These are phyloP conservation scores for Drosophila kikkawai DNA, from an alignment of 1,140 invertebrate species.

Conservation along the genomic window DNA sequence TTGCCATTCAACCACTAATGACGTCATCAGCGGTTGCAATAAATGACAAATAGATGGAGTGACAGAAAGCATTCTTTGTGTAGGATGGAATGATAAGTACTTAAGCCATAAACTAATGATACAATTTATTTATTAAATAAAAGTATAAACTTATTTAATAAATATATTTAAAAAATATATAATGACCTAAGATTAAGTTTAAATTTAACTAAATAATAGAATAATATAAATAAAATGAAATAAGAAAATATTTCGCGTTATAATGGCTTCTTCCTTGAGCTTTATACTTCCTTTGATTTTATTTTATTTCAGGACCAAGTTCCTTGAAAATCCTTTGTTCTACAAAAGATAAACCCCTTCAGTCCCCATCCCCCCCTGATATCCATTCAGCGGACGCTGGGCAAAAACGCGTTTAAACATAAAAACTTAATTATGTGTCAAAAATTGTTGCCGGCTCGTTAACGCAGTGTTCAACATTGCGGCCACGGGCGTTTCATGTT, in stretches of 20 bases:
- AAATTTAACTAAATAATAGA: not conserved
- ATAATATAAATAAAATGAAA: no score
- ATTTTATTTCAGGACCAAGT: not conserved
- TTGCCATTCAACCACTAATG: slow-evolving; percentile 32
- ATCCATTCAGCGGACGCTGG: slow-evolving; percentile 30
- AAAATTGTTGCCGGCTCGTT: slow-evolving; percentile 68
- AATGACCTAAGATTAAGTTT: no score
- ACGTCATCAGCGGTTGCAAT: slow-evolving; percentile 29
- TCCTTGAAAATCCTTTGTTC: slow-evolving; percentile 24
- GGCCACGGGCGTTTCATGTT: slow-evolving; percentile 73
- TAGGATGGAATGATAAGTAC: not conserved
- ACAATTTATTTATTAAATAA: not conserved
- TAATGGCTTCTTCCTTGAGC: not conserved
- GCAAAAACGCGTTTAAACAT: slow-evolving; percentile 61
- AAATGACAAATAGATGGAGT: slow-evolving; percentile 26
- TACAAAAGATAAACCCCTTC: slow-evolving; percentile 3
- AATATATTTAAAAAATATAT: no score
- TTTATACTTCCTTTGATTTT: not conserved
- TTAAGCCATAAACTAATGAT: not conserved
- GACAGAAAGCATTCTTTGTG: not conserved
- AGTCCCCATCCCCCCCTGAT: not conserved
- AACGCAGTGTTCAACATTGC: slow-evolving; percentile 60
- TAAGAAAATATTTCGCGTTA: no score
- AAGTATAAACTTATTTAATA: not conserved
- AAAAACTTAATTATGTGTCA: slow-evolving; percentile 81